phyloP scores from a whole-genome alignment of 2,113 vertebrate species.

The Mastomys coucha region DNA sequence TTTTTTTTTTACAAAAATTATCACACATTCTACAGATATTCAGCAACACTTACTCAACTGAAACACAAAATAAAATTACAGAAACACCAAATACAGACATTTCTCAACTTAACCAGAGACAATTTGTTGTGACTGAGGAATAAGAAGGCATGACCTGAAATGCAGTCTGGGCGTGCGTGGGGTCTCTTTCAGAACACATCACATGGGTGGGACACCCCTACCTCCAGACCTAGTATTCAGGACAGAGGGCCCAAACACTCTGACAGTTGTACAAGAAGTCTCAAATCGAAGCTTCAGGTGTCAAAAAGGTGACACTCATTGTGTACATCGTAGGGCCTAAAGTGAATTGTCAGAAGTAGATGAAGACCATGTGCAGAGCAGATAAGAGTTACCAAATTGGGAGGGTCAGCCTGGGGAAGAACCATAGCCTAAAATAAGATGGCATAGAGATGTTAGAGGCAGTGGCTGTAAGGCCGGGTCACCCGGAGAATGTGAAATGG shows the following conservation, averaged over 20 bases:
- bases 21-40: conserved; percentile 82
- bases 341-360: neutral
- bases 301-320: neutral
- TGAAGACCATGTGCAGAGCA: rapidly evolving
- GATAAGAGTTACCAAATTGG: neutral
- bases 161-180: neutral
- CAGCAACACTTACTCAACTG: conserved; percentile 79
- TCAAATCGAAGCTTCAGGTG: neutral
- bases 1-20: conserved; percentile 74
- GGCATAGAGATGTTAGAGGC: neutral
- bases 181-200: neutral
- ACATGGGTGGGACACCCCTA: neutral
- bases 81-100: conserved; percentile 76
- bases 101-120: conserved; percentile 61
- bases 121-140: conserved; percentile 30
- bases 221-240: no score
- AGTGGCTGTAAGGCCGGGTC: neutral
- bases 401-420: neutral
- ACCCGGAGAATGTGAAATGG: neutral
- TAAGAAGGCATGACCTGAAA: neutral
- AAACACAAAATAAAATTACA: conserved; percentile 81
- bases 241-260: neutral
- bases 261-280: neutral
- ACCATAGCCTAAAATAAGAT: neutral
- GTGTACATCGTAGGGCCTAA: rapidly evolving